These are phyloP conservation scores for Trididemnum nubilum DNA, from an alignment of 23 tunicate genomes.

Conservation along the genomic window DNA sequence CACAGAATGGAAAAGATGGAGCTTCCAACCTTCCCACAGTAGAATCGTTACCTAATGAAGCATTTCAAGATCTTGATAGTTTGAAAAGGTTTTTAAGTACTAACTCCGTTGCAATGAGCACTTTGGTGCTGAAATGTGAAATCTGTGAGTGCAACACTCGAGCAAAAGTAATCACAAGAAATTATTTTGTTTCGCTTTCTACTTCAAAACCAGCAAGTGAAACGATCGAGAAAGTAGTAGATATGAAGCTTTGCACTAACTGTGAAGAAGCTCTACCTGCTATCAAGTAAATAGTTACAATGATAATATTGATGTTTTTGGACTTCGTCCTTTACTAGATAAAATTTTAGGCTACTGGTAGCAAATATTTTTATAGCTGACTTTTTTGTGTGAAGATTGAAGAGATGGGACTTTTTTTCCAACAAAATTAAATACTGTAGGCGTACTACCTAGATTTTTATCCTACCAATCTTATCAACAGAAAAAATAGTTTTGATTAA, in stretches of 20 bases:
- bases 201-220: neutral
- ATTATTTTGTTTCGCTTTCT: conserved; percentile 2
- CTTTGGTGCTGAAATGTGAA: conserved; percentile 36
- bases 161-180: conserved; percentile 23
- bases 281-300: conserved; percentile 36
- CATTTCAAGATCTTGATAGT: conserved; percentile 36
- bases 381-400: too few relatives aligned
- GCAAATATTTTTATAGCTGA: too few relatives aligned
- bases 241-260: conserved; percentile 51
- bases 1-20: too few relatives aligned
- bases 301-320: neutral
- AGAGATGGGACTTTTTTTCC: too few relatives aligned
- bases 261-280: conserved; percentile 47
- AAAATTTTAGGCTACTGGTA: too few relatives aligned
- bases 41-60: conserved; percentile 4
- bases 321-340: too few relatives aligned
- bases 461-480: too few relatives aligned
- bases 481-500: too few relatives aligned
- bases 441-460: too few relatives aligned
- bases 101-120: neutral
- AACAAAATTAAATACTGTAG: too few relatives aligned
- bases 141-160: conserved; percentile 43
- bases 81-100: neutral
- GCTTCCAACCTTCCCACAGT: too few relatives aligned
- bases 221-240: neutral